Evolutionary conservation across 92 coral and sea anemone genomes (phyloP), one percentile per base, ranked within the genome.

Genomic region (Umimayanthus chanpuru): DNA sequence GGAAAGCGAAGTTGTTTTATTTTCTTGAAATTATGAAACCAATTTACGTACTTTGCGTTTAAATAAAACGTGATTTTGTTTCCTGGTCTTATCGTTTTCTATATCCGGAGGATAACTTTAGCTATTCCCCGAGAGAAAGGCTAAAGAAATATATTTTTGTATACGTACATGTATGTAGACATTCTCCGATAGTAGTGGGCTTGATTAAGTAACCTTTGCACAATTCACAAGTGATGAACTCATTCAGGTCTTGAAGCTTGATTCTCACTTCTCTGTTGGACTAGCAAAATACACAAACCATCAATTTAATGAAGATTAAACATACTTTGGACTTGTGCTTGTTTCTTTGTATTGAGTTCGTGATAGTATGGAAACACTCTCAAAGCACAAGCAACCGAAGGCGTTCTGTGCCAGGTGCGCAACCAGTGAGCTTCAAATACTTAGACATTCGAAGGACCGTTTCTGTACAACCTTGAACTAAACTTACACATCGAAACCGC

Each of bases 161-260:
- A 53, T 88, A 95, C 99, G 92, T 95, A 97, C 99, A 97, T 82
- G 99, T 97, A 86, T 97, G 99, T 11, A 97, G 96, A 91, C 99
- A 97, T 85, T 97, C 99, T 80, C 98, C 93, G 76, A 97, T 95
- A 65, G 98, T 95, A 12, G 99, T 97, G 0, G 99, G 99, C 91
- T 94, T 96, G 82, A 97, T 94, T 93, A 96, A 90, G 86, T 97
- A 97, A 82, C 99, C 99, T 84, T 91, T 88, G 90, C 99, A 97
- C 81, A 97, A 90, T 75, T 90, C 93, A 89, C 99, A 97, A 80
- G 98, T 97, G 74, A 97, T 88, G 49, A 92, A 90, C 72, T 94
- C 93, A 84, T 95, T 95, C 83, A 97, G 88, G 82, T 94, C 99
- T 80, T 95, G 96, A 73, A 96, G 95, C 89, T 93, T 92, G 84